Evolutionary conservation across 2,113 vertebrate genomes (phyloP).

Genomic region (Zosterops hypoxanthus): DNA sequence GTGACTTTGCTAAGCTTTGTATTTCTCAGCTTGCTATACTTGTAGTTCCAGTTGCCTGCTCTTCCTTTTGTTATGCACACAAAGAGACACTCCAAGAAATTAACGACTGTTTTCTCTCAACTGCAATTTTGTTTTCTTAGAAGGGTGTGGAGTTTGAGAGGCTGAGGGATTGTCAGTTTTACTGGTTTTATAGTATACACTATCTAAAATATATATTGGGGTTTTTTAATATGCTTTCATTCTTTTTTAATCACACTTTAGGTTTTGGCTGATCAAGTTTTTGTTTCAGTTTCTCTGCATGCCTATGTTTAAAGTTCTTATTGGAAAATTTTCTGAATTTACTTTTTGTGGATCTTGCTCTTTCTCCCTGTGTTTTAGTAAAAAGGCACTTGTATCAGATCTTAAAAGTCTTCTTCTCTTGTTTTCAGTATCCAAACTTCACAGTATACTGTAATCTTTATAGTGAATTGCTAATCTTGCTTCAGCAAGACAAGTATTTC

Average conservation of each 20-base stretch:
- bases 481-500: neutral
- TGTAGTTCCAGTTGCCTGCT: neutral
- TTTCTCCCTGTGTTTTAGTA: neutral
- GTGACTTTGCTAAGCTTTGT: slow-evolving; percentile 6
- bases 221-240: neutral
- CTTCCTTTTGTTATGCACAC: slow-evolving; percentile 12
- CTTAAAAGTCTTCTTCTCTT: neutral
- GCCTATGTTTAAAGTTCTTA: neutral
- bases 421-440: neutral
- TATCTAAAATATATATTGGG: neutral
- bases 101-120: neutral
- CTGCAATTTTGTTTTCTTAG: neutral
- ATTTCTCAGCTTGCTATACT: neutral
- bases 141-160: neutral
- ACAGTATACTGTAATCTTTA: neutral
- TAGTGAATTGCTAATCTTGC: neutral
- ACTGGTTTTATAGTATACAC: neutral
- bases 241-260: neutral
- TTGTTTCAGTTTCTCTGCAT: neutral
- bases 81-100: neutral
- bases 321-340: neutral
- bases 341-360: neutral
- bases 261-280: neutral
- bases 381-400: neutral
- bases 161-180: neutral